Percentiles rank a stretch among this genome's conserved stretches.
phyloP scores from a whole-genome alignment of 2,888 invertebrate genomes.

The Rhamphomyia laevipes region DNA sequence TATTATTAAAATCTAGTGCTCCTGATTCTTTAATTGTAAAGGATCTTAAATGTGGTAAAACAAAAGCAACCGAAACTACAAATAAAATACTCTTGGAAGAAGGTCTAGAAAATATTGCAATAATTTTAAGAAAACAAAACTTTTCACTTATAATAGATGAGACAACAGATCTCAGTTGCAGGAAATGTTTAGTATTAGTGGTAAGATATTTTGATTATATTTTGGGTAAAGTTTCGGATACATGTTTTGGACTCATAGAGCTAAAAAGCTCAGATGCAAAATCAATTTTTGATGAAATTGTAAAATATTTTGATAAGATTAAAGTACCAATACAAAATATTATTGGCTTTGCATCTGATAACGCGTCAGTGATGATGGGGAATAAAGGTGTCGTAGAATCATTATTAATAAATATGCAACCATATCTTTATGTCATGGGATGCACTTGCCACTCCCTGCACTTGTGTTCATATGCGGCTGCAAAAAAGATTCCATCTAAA shows the following conservation, averaged over 20 bases:
- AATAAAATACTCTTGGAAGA: neutral
- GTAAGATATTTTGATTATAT: constrained; percentile 1
- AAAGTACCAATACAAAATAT: constrained; percentile 11
- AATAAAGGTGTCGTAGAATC: constrained; percentile 4
- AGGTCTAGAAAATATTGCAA: neutral
- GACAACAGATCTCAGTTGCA: constrained; percentile 1
- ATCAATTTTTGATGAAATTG: neutral
- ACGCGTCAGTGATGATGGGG: constrained; percentile 12
- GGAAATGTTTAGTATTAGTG: constrained; percentile 1
- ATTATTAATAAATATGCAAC: neutral
- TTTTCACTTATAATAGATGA: constrained; percentile 1
- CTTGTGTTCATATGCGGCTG: constrained; percentile 5
- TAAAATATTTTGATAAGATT: neutral
- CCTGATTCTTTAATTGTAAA: neutral
- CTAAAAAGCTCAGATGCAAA: neutral
- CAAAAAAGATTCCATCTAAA: constrained; percentile 3
- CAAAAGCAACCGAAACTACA: neutral
- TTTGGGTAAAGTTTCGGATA: neutral
- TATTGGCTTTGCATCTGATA: constrained; percentile 19
- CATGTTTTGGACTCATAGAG: neutral
- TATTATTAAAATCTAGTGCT: constrained; percentile 1
- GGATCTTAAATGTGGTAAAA: constrained; percentile 1
- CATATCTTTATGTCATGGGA: constrained; percentile 4
- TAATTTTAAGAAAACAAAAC: neutral
- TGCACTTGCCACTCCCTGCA: constrained; percentile 8